Conservation (phyloP, 2,888 invertebrate species). For the Drosophila falleni region DNA sequence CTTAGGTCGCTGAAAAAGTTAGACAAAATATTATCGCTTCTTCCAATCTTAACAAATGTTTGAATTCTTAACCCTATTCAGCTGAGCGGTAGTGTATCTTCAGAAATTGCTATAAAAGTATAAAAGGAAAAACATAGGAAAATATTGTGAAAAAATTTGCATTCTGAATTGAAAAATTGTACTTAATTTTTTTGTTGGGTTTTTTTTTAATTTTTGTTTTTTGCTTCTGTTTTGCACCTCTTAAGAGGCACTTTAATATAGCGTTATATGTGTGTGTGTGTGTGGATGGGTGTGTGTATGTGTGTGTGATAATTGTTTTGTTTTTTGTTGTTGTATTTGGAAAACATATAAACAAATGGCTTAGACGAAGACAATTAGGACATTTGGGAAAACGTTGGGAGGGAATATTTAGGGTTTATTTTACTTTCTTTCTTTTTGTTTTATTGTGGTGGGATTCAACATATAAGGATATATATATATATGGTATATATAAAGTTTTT, state of each 20-base stretch:
- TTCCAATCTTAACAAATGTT: not conserved
- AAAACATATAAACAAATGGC: constrained; percentile 88
- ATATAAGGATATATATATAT: constrained; percentile 82
- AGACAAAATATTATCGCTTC: too few species aligned
- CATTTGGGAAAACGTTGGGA: constrained; percentile 86
- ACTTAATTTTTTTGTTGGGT: constrained; percentile 33
- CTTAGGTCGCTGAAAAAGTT: too few species aligned
- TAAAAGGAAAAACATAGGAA: constrained; percentile 23
- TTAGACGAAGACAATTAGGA: constrained; percentile 93
- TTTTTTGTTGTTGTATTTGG: constrained; percentile 75
- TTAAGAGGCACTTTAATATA: constrained; percentile 58
- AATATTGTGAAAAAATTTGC: constrained; percentile 56
- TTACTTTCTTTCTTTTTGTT: constrained; percentile 41
- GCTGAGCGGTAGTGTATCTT: not conserved
- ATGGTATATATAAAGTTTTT: constrained; percentile 17
- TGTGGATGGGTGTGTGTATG: constrained; percentile 59
- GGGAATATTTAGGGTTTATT: constrained; percentile 49
- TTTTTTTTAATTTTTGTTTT: constrained; percentile 41
- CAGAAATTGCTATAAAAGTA: constrained; percentile 4
- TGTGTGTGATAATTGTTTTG: constrained; percentile 61
- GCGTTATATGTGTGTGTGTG: constrained; percentile 53
- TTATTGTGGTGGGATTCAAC: constrained; percentile 82
- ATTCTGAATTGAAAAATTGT: constrained; percentile 69
- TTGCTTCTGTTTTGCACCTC: constrained; percentile 51
- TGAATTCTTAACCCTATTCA: not conserved